phyloP scores from a whole-genome alignment of 1,140 invertebrate species.

The honey bee (Apis mellifera) region Amel_HAv3.1 CM009933.2:9846001-9846500 shows the following conservation, averaged over 20 bases:
- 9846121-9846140: background rate
- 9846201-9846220: slow-evolving; percentile 9
- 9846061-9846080: slow-evolving; percentile 16
- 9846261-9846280: background rate
- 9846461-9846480: background rate
- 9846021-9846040: background rate
- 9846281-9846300: background rate
- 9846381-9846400: background rate
- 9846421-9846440: background rate
- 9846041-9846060: slow-evolving; percentile 25
- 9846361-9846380: background rate
- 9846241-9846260: background rate
- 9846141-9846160: background rate
- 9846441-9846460: background rate
- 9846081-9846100: slow-evolving; percentile 10
- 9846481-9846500: background rate
- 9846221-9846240: background rate
- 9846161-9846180: background rate
- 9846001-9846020: background rate
- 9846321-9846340: background rate
- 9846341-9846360: background rate
- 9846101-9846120: background rate
- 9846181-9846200: background rate
- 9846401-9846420: background rate
- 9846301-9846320: background rate